phyloP scores from a whole-genome alignment of 2,888 invertebrate genomes.

The Girardia tigrina region DNA sequence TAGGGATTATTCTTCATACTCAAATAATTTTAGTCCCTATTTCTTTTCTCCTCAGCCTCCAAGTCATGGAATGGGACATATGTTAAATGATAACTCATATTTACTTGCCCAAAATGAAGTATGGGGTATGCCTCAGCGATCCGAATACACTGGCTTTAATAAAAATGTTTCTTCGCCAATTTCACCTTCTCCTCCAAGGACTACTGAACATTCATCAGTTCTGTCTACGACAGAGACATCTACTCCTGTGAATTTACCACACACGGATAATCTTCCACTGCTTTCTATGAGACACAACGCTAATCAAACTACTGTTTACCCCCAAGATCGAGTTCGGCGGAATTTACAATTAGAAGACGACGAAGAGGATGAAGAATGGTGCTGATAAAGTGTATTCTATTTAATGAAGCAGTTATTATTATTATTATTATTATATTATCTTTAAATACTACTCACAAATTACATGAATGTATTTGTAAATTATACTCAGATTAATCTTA shows the following conservation, averaged over 20 bases:
- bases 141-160: background rate
- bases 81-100: background rate
- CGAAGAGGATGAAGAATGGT: conserved; percentile 7
- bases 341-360: conserved; percentile 14
- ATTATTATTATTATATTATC: conserved; percentile 12
- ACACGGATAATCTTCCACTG: background rate
- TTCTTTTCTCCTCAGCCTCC: conserved; percentile 6
- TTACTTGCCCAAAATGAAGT: background rate
- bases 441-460: conserved; percentile 5
- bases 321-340: background rate
- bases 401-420: conserved; percentile 8
- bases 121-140: conserved; percentile 4
- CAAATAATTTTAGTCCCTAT: conserved; percentile 13
- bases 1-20: background rate
- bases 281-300: conserved; percentile 3
- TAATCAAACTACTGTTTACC: background rate
- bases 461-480: conserved; percentile 11
- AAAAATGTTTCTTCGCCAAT: conserved; percentile 17
- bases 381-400: conserved; percentile 23
- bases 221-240: background rate
- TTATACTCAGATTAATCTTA: conserved; percentile 6
- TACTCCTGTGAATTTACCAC: background rate
- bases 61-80: conserved; percentile 1
- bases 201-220: background rate
- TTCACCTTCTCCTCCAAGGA: conserved; percentile 19